phyloP scores from a whole-genome alignment of 2,888 invertebrate genomes.

The Pachymerium ferrugineum region DNA sequence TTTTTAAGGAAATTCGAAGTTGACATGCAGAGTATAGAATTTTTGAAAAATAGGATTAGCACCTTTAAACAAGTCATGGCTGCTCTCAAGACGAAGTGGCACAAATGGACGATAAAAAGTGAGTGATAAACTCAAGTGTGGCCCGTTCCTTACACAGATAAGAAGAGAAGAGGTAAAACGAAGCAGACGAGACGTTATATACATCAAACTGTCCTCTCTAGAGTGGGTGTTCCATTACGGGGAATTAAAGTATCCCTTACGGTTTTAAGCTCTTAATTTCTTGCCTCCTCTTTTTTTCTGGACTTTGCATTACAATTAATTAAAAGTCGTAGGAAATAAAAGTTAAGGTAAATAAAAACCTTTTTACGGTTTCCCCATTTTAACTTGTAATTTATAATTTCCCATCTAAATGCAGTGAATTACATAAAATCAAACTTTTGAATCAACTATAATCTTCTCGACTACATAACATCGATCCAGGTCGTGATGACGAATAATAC shows the following conservation, averaged over 20 bases:
- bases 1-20: no score
- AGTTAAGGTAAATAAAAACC: not conserved
- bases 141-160: not conserved
- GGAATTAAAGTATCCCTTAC: not conserved
- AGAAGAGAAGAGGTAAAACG: slow-evolving; percentile 3
- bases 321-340: no score
- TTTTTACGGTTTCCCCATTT: no score
- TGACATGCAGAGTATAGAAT: no score
- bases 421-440: no score
- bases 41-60: not conserved
- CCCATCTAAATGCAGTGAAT: no score
- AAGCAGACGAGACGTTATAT: not conserved
- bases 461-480: no score
- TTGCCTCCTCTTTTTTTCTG: not conserved
- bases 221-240: not conserved
- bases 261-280: not conserved
- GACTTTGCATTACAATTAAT: not conserved
- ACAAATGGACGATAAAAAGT: slow-evolving; percentile 13
- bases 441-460: no score
- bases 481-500: no score
- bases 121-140: slow-evolving; percentile 13
- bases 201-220: not conserved
- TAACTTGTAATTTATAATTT: no score
- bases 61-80: not conserved
- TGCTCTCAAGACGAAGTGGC: not conserved